Conservation (phyloP, 2,113 vertebrate species). For the Atherinomorus stipes region DNA sequence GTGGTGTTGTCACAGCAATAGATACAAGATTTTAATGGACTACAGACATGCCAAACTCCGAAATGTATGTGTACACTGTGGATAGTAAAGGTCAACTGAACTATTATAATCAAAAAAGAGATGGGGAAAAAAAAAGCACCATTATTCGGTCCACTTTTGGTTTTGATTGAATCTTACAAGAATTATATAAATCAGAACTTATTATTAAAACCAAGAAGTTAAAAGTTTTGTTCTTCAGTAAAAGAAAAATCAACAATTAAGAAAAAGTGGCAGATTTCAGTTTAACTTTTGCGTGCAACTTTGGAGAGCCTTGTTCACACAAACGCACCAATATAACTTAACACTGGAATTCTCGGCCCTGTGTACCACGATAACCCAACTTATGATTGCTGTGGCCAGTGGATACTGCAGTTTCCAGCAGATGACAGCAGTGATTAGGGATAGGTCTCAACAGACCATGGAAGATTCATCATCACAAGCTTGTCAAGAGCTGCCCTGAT, state of each 20-base stretch:
- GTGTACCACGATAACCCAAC: slow-evolving; percentile 64
- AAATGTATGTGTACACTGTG: neutral
- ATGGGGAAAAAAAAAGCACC: neutral
- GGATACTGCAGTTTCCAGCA: slow-evolving; percentile 69
- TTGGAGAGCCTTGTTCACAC: slow-evolving; percentile 33
- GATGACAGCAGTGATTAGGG: slow-evolving; percentile 79
- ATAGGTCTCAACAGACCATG: slow-evolving; percentile 73
- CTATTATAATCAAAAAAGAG: neutral
- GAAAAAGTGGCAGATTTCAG: slow-evolving; percentile 28
- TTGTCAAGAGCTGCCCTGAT: slow-evolving; percentile 71
- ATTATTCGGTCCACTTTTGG: neutral
- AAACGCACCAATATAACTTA: slow-evolving; percentile 59
- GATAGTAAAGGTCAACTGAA: neutral
- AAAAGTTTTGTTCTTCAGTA: slow-evolving; percentile 27
- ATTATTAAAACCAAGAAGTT: neutral
- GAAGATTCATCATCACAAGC: slow-evolving; percentile 76
- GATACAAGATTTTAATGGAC: neutral
- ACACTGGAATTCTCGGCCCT: slow-evolving; percentile 51
- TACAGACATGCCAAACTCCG: neutral
- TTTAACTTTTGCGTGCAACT: slow-evolving; percentile 54
- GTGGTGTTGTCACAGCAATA: neutral
- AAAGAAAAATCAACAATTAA: slow-evolving; percentile 19
- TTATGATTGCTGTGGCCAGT: slow-evolving; percentile 71
- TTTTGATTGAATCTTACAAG: neutral
- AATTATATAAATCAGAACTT: neutral